Evolutionary conservation across 2,797 vertebrate genomes (phyloP).

Genomic region (Sitta carolinensis): DNA sequence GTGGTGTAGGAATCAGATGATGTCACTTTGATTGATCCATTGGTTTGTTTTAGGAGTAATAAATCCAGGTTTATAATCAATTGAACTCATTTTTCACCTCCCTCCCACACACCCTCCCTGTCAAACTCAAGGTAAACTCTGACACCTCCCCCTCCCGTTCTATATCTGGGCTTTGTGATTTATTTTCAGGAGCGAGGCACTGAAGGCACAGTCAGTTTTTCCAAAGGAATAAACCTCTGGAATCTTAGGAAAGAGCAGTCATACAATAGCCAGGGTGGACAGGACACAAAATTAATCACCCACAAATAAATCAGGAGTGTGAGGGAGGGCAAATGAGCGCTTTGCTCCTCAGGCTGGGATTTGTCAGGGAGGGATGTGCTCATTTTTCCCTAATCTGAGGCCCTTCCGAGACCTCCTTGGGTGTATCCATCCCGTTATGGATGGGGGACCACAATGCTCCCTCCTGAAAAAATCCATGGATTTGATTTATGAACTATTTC

Average conservation of each 20-base stretch:
- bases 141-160: background rate
- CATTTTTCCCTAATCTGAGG: background rate
- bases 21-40: background rate
- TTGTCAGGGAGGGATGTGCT: background rate
- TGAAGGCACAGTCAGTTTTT: constrained; percentile 19
- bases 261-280: constrained; percentile 8
- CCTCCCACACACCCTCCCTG: background rate
- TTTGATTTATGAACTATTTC: background rate
- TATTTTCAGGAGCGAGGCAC: constrained; percentile 12
- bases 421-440: background rate
- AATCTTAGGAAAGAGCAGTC: background rate
- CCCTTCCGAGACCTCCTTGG: background rate
- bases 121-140: constrained; percentile 47
- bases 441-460: background rate
- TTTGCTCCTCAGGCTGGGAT: background rate
- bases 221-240: background rate
- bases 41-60: background rate
- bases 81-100: background rate
- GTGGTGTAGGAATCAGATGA: background rate
- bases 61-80: background rate
- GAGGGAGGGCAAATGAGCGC: background rate
- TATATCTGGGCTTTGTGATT: constrained; percentile 8
- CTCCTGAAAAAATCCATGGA: background rate
- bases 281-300: constrained; percentile 28
- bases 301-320: background rate